Conservation (phyloP, 2,888 invertebrate genomes). For the Eristalinus aeneus region DNA sequence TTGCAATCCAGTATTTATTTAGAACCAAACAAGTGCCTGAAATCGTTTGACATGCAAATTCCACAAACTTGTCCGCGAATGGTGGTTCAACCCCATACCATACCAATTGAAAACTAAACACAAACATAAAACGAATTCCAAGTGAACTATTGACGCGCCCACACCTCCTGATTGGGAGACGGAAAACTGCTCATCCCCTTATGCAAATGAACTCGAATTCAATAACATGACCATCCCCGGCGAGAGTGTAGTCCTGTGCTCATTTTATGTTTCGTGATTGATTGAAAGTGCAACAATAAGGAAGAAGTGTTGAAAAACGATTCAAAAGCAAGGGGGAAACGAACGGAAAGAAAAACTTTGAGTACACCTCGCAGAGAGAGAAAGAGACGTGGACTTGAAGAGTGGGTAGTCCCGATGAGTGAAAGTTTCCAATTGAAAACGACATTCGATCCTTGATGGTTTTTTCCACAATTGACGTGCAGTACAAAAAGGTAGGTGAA, state of each 20-base stretch:
- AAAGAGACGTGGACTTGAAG: background rate
- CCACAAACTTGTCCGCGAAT: background rate
- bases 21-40: background rate
- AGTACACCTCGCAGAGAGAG: slow-evolving; percentile 6
- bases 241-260: slow-evolving; percentile 48
- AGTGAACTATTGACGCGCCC: slow-evolving; percentile 45
- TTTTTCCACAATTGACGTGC: slow-evolving; percentile 40
- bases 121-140: slow-evolving; percentile 22
- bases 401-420: slow-evolving; percentile 52
- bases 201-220: slow-evolving; percentile 47
- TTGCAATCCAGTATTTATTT: slow-evolving; percentile 50
- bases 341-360: background rate
- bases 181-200: background rate
- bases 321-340: background rate
- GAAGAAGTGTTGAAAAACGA: slow-evolving; percentile 32
- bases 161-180: background rate
- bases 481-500: slow-evolving; percentile 62
- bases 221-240: slow-evolving; percentile 10
- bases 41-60: slow-evolving; percentile 56
- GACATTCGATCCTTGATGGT: slow-evolving; percentile 61
- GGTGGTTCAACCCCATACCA: slow-evolving; percentile 9
- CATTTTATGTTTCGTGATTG: slow-evolving; percentile 64
- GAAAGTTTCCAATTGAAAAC: slow-evolving; percentile 42
- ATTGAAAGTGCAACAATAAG: slow-evolving; percentile 41
- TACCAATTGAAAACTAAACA: slow-evolving; percentile 36